Evolutionary conservation across 2,888 invertebrate species (phyloP).

Genomic region (Deilephila elpenor): DNA sequence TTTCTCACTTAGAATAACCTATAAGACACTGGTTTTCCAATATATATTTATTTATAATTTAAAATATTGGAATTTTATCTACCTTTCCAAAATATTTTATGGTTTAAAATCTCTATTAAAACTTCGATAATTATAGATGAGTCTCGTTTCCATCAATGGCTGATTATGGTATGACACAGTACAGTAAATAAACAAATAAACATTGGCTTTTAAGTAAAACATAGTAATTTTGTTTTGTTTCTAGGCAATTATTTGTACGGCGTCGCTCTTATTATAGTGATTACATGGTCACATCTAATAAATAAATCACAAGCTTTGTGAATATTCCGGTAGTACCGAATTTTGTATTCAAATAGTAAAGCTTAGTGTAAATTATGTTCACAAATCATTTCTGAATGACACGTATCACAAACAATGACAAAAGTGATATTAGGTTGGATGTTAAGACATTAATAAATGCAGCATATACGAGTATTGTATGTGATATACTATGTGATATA

Average conservation of each 20-base stretch:
- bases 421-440: no score
- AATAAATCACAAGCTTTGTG: neutral
- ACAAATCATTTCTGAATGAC: neutral
- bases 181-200: neutral
- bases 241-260: neutral
- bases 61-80: no score
- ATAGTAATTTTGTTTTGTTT: neutral
- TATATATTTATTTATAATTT: conserved; percentile 13
- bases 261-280: neutral
- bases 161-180: no score
- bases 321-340: neutral
- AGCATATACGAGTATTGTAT: no score
- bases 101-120: no score
- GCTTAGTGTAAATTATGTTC: neutral
- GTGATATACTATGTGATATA: no score
- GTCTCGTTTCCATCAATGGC: no score
- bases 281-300: neutral
- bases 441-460: no score
- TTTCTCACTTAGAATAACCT: conserved; percentile 50
- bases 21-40: conserved; percentile 31
- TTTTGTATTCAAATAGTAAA: neutral
- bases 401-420: neutral
- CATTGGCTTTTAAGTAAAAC: neutral
- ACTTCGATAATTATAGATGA: no score
- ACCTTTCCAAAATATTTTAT: no score